phyloP scores from a whole-genome alignment of 2,888 invertebrate species.

The Aethes cnicana region DNA sequence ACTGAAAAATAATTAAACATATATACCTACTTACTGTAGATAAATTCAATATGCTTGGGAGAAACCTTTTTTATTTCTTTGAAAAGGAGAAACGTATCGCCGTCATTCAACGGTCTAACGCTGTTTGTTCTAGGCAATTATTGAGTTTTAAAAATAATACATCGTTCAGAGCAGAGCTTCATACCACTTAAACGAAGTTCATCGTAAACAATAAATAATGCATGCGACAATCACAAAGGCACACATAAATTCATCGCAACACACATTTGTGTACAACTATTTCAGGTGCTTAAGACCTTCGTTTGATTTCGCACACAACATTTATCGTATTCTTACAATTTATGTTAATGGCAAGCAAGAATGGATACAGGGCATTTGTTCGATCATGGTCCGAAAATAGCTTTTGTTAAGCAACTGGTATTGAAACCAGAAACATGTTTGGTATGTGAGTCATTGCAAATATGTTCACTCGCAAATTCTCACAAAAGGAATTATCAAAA shows the following conservation, averaged over 20 bases:
- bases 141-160: slow-evolving; percentile 4
- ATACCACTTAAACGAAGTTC: slow-evolving; percentile 10
- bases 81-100: too few species aligned
- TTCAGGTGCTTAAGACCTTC: not conserved
- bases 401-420: slow-evolving; percentile 23
- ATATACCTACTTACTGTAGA: too few species aligned
- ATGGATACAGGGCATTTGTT: slow-evolving; percentile 32
- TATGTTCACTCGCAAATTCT: slow-evolving; percentile 11
- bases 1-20: too few species aligned
- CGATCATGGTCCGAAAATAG: slow-evolving; percentile 31
- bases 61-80: too few species aligned
- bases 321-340: slow-evolving; percentile 2
- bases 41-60: too few species aligned
- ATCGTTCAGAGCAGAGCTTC: not conserved
- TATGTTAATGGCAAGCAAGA: slow-evolving; percentile 24
- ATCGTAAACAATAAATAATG: slow-evolving; percentile 22
- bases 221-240: slow-evolving; percentile 8
- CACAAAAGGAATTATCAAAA: slow-evolving; percentile 15
- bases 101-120: too few species aligned
- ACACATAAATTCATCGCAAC: slow-evolving; percentile 1
- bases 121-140: too few species aligned
- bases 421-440: slow-evolving; percentile 18
- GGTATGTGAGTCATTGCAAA: slow-evolving; percentile 23
- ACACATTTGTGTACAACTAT: slow-evolving; percentile 7
- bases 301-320: slow-evolving; percentile 4